Evolutionary conservation across 2,797 vertebrate genomes (phyloP).

Genomic region (Pangasius mekongensis): DNA sequence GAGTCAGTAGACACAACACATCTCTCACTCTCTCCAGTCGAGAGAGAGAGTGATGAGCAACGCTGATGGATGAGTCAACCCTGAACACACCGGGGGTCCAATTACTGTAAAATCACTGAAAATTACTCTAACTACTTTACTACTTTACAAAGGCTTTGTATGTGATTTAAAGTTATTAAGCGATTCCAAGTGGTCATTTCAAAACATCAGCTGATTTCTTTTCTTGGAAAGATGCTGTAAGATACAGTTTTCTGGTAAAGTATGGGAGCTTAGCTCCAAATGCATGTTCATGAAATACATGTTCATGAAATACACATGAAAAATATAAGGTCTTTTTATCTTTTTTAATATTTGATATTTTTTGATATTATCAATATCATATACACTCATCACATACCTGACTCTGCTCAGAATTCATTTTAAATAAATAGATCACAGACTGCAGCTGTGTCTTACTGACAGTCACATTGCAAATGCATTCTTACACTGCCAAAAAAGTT

Average conservation of each 20-base stretch:
- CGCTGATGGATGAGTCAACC: conserved; percentile 29
- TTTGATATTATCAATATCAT: no score
- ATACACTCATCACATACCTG: not conserved
- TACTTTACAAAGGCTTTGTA: not conserved
- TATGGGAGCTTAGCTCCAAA: no score
- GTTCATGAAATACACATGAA: no score
- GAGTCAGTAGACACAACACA: conserved; percentile 46
- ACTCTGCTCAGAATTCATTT: not conserved
- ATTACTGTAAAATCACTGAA: conserved; percentile 22
- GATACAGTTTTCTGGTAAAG: no score
- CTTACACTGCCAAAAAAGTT: not conserved
- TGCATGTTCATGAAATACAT: no score
- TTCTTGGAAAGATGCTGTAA: no score
- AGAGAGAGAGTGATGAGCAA: conserved; percentile 35
- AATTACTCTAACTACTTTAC: conserved; percentile 3
- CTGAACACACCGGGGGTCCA: not conserved
- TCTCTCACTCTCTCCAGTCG: conserved; percentile 42
- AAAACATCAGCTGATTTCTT: no score
- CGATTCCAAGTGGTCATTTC: not conserved
- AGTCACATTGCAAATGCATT: not conserved
- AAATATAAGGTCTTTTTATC: not conserved
- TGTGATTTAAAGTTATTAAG: not conserved
- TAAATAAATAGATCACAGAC: not conserved
- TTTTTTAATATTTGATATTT: not conserved
- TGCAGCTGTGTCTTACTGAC: not conserved